Base-by-base conservation (phyloP, 1,140 invertebrate species). In the Acarapis woodi region DNA sequence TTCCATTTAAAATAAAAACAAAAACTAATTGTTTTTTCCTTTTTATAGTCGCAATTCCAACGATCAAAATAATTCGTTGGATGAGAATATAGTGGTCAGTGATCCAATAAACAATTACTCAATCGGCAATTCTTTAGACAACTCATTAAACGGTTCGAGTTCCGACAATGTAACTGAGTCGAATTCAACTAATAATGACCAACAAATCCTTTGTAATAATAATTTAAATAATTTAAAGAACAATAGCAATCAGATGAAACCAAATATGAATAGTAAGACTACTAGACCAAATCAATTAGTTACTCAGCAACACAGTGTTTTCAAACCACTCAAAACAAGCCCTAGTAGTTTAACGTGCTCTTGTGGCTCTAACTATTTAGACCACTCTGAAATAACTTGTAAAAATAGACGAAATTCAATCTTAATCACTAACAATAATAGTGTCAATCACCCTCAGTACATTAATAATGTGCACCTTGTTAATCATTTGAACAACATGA, bases 41-140 rank as follows among this genome's bases (percentile, higher is more conserved):
- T 23, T 42, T 45, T 55, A 6, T n/a, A 35, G 34, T 25, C 34
- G 37, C 34, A 22, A 32, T 36, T 30, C 18, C 15, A 38, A 29
- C 24, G 73, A 76, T 39, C 64, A 48, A 16, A 39, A 70, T 19
- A 77, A 83, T 54, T 82, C 77, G 0, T 55, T 83, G 24, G 78
- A 85, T 46, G 76, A 82, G 48, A 82, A 83, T 53, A 73, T 71
- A 1, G 59, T 77, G 3, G 65, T 64, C 41, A 32, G 37, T 14
- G 31, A 23, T 23, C 14, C 4, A 29, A 12, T 29, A 23, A 23
- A 16, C 21, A 18, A n/a, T 14, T n/a, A 10, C 18, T 23, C 10
- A 37, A 29, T 29, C 25, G 36, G 4, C 36, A 25, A 10, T 15
- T 28, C 41, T 14, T 31, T 33, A 2, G 24, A 21, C 6, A 30